Evolutionary conservation across 2,113 vertebrate species (phyloP), one percentile per base, ranked within the genome.

Genomic region (Gallinago media): DNA sequence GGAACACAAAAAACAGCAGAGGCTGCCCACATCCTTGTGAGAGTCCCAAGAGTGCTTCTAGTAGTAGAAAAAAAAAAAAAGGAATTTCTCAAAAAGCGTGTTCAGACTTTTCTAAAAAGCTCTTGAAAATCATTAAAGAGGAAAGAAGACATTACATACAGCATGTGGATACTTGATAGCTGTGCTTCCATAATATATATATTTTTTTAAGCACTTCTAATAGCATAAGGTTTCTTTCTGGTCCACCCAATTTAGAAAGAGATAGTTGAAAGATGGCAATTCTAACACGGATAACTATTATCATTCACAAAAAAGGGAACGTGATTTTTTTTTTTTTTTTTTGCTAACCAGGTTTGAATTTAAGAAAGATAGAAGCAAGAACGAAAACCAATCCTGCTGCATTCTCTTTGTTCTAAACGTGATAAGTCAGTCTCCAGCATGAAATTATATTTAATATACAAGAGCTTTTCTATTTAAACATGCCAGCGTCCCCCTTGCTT

Each of bases 11-110:
- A 15, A 29, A 26, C 27, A 58, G 12, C 11, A 88, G 10, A 61
- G 3, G 26, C 14, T 68, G 23, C 42, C 15, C 7, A 19, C 9
- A 77, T 5, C 34, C 32, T 34, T 22, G 11, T 8, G 11, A 38
- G 22, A 73, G 25, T 14, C 21, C 49, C 0, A 0, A 14, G 17
- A 36, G 0, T 14, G 1, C 38, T 82, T 46, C 42, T 15, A 34
- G 9, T 11, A 27, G 22, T 19, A 56, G 4, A 63, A 65, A 36
- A 0, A 0, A 42, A 44, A 46, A 21, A 46, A 4, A 3, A 2
- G 4, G 26, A 58, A 49, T n/a, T 52, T 52, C 22, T 46, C 34
- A 13, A 40, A 38, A 52, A 32, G 6, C 8, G 2, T 14, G 59
- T 14, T 22, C 42, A 70, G 4, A 12, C 42, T 63, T 42, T 55